Evolutionary conservation across 2,888 invertebrate species (phyloP), one percentile per base, ranked within the genome.

Genomic region (Latheticus oryzae): DNA sequence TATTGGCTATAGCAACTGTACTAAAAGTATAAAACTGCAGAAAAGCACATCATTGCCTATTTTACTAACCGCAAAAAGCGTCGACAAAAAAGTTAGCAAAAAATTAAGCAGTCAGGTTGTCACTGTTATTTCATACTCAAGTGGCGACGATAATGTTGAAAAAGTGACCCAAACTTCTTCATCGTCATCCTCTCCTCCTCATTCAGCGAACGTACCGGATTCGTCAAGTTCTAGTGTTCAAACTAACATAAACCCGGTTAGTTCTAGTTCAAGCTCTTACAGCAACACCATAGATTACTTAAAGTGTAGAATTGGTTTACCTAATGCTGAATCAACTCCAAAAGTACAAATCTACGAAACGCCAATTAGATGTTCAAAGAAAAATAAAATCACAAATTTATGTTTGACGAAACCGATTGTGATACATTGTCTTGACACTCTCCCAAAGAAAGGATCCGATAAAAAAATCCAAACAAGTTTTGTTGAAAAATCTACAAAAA

Each of bases 1-100:
- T 79, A 90, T 93, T 32, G 93, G 93, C 0, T 93, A 93, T 76
- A 67, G 66, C 43, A 76, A 76, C 50, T 69, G 62, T 45, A 53
- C 59, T 26, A 81, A 79, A 73, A 80, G 30, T 17, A 80, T 63
- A 48, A 72, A 28, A 26, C 56, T 74, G 15, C 70, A 73, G 16
- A 76, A 73, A 66, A 76, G 76, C 64, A 45, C 68, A 17, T 78
- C 78, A 1, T 68, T 78, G 35, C 78, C 79, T 7, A 62, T 62
- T 33, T 62, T 72, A 56, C 30, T 23, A 12, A 28, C 26, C 26
- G 16, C 16, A 21, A 47, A 51, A 5, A 12, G 5, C 26, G 37
- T 24, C 2, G 19, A 21, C 12, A 32, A 33, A n/a, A 43, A 15
- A 13, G 0, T 17, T 17, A 2, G 12, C 1, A 38, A 50, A 17